phyloP scores from a whole-genome alignment of 2,888 invertebrate genomes.

The Furcula furcula region DNA sequence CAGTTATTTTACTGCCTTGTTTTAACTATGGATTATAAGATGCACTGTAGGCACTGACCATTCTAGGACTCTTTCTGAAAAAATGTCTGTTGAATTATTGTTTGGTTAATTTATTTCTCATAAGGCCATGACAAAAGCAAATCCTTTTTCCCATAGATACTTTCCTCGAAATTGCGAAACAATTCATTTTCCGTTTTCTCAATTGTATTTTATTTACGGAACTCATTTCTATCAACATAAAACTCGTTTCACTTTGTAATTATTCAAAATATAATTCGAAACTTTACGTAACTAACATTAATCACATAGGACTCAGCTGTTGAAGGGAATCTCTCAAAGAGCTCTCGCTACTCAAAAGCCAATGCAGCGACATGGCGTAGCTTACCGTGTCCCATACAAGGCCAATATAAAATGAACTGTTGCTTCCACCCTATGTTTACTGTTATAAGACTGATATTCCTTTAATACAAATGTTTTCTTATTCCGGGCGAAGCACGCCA shows the following conservation, averaged over 20 bases:
- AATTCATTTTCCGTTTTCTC: no score
- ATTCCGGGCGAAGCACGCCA: conserved; percentile 13
- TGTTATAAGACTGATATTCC: conserved; percentile 14
- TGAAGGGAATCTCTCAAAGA: conserved; percentile 50
- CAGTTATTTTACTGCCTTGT: no score
- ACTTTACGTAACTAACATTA: conserved; percentile 49
- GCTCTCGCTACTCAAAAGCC: conserved; percentile 35
- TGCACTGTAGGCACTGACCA: no score
- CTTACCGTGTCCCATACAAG: conserved; percentile 18
- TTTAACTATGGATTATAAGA: no score
- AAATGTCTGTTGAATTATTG: no score
- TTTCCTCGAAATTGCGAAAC: no score
- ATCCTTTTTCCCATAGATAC: no score
- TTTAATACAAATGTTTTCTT: background rate
- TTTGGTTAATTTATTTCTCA: no score
- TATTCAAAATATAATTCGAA: conserved; percentile 10
- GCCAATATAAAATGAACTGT: background rate
- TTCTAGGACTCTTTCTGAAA: no score
- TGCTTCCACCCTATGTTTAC: conserved; percentile 12
- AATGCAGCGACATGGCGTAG: conserved; percentile 37
- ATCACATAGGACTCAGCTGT: conserved; percentile 64
- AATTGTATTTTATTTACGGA: no score
- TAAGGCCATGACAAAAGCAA: no score
- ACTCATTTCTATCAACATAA: no score
- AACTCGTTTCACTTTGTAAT: conserved; percentile 15